A percentile compares a stretch with the other conserved stretches of the same genome.
phyloP scores from a whole-genome alignment of 2,113 vertebrate species.

The Heloderma charlesbogerti region DNA sequence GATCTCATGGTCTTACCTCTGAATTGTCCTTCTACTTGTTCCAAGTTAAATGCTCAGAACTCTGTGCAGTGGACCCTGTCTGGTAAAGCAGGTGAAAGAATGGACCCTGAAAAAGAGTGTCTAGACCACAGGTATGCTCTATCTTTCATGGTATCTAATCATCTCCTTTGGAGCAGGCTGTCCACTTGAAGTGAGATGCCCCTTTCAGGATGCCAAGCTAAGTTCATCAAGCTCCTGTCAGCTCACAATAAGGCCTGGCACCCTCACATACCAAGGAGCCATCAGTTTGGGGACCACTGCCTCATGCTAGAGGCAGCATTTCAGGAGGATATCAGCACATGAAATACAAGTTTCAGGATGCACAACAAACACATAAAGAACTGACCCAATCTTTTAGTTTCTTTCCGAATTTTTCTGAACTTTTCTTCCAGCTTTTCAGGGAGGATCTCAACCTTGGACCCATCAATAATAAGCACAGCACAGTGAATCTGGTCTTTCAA shows the following conservation, averaged over 20 bases:
- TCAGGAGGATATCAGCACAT: too few relatives aligned
- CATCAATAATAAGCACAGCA: conserved; percentile 63
- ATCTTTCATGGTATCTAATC: too few relatives aligned
- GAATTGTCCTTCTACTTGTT: too few relatives aligned
- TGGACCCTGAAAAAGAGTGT: too few relatives aligned
- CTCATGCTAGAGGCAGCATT: not conserved
- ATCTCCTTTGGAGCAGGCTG: not conserved
- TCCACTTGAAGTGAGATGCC: not conserved
- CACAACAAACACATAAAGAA: not conserved
- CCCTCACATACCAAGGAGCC: not conserved
- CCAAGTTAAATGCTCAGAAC: too few relatives aligned
- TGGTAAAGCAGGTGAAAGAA: too few relatives aligned
- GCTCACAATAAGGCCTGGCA: not conserved
- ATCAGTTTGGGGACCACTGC: not conserved
- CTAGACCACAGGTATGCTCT: too few relatives aligned
- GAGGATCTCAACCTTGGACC: conserved; percentile 66
- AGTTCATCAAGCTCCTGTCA: not conserved
- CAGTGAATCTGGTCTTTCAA: conserved; percentile 66
- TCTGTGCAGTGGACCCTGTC: too few relatives aligned
- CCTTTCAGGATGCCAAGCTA: too few relatives aligned
- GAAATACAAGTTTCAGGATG: not conserved
- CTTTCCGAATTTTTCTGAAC: conserved; percentile 64
- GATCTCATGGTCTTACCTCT: too few relatives aligned
- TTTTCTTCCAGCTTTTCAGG: conserved; percentile 70
- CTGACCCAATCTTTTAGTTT: conserved; percentile 64